These are phyloP conservation scores for Struthio camelus DNA, from an alignment of 2,113 vertebrate species.

Conservation along the genomic window DNA sequence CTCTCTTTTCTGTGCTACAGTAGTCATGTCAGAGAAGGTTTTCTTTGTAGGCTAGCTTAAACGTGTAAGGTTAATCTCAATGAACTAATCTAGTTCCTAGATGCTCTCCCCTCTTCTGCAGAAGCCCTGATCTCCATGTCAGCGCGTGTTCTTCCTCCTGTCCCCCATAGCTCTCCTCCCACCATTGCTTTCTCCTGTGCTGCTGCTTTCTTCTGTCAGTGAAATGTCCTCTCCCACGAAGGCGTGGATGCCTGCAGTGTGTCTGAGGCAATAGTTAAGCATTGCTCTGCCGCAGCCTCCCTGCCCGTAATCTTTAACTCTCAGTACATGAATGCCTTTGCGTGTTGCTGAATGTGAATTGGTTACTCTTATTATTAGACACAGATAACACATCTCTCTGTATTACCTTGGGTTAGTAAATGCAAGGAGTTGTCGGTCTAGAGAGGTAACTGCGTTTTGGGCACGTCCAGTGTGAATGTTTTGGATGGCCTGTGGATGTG, in stretches of 20 bases:
- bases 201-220: not conserved
- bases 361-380: no score
- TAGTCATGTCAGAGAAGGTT: not conserved
- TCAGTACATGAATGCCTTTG: no score
- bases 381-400: no score
- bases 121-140: fast-evolving
- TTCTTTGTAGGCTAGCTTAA: not conserved
- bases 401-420: fast-evolving
- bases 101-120: not conserved
- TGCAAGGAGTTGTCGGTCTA: not conserved
- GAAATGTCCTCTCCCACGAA: not conserved
- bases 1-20: not conserved
- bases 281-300: no score
- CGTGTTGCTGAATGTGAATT: no score
- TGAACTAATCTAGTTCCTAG: not conserved
- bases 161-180: no score
- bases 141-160: not conserved
- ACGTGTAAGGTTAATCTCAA: not conserved
- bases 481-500: not conserved
- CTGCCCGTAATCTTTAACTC: not conserved
- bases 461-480: fast-evolving
- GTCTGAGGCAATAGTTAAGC: no score
- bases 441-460: not conserved
- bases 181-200: fast-evolving
- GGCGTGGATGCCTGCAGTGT: not conserved